Evolutionary conservation across 2,797 vertebrate genomes (phyloP), one percentile per base, ranked within the genome.

Genomic region (Characodon lateralis): DNA sequence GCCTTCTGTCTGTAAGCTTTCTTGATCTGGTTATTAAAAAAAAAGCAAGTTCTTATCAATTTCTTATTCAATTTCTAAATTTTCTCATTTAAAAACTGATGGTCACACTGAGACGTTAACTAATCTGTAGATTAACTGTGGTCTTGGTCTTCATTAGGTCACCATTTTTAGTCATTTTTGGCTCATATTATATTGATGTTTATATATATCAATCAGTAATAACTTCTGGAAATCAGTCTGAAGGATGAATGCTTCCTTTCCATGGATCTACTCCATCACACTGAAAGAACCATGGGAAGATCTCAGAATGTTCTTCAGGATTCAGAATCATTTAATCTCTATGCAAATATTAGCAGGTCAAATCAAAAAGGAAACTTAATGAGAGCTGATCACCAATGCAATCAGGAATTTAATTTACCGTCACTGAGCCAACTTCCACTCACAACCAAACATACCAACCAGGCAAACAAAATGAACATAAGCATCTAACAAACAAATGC

Each of bases 1-100:
- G 98, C 98, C 90, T 96, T 98, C 93, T 98, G 96, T 78, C 98
- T 94, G 90, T 97, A 99, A 0, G 98, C 98, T 86, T 97, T 99
- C 94, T 99, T 99, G 76, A 99, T 97, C 98, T 99, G 90, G 14
- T 87, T 85, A 66, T 92, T 75, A 72, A 92, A 2, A 2, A 28
- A 28, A 24, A 65, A 16, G 76, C 39, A 6, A 53, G 35, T 35
- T 35, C 35, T 35, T 35, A 63, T 39, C 1, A 8, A 65, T 35
- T 61, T 63, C 5, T 63, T 63, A 35, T 63, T 63, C 16, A 63
- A 63, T 10, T 8, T 63, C 41, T 26, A 46, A 13, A n/a, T 46
- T 46, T 46, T 5, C 6, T 46, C 22, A 4, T 69, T 46, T 46
- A 76, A 83, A 73, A 78, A 85, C 74, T 55, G 56, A 91, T 83